A percentile compares a stretch with the other conserved stretches of the same genome.
Conservation (phyloP, 1,140 invertebrate genomes). For the Caligus rogercresseyi region DNA sequence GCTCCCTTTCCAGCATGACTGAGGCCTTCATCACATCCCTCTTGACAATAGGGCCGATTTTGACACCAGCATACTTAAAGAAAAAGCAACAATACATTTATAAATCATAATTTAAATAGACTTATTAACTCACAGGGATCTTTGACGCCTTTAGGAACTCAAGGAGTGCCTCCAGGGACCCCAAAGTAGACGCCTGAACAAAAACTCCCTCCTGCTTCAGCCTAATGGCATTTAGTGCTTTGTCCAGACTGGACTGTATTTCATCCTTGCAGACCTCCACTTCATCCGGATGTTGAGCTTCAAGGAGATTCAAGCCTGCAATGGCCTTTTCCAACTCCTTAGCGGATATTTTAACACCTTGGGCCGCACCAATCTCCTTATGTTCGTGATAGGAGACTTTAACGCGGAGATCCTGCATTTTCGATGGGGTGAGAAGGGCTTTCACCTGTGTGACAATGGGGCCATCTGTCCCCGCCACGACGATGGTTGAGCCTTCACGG, state of each 20-base stretch:
- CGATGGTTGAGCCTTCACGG: conserved; percentile 76
- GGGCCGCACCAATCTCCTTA: conserved; percentile 84
- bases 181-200: conserved; percentile 95
- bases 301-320: conserved; percentile 57
- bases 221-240: conserved; percentile 78
- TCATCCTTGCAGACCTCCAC: conserved; percentile 67
- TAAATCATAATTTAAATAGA: conserved; percentile 20
- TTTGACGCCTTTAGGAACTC: conserved; percentile 86
- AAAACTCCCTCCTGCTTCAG: conserved; percentile 62
- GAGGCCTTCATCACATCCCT: conserved; percentile 99
- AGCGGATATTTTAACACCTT: conserved; percentile 93
- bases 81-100: conserved; percentile 30
- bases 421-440: conserved; percentile 30
- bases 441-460: conserved; percentile 89
- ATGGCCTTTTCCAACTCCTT: conserved; percentile 96
- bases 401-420: conserved; percentile 20
- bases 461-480: conserved; percentile 91
- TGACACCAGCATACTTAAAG: conserved; percentile 96
- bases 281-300: conserved; percentile 84
- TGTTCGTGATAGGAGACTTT: conserved; percentile 67
- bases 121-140: conserved; percentile 50
- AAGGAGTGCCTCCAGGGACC: conserved; percentile 88
- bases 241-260: conserved; percentile 57
- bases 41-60: conserved; percentile 97
- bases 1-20: conserved; percentile 94